Evolutionary conservation across 1,140 invertebrate species (phyloP).

Genomic region (Mactra quadrangularis): DNA sequence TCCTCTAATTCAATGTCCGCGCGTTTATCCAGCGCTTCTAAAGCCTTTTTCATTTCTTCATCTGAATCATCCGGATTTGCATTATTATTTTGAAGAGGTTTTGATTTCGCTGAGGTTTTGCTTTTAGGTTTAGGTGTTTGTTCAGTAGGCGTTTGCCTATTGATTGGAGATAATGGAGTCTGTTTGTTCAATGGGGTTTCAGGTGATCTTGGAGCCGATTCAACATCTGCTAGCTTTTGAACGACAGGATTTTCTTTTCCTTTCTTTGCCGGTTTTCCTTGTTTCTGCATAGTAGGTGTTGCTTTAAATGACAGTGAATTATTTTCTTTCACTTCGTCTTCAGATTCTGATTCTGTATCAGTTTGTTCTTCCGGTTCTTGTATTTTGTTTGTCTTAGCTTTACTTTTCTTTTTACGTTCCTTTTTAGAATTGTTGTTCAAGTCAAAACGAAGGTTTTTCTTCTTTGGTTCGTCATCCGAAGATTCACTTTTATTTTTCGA

Average conservation of each 20-base stretch:
- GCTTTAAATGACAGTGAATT: not conserved
- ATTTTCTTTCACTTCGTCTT: constrained; percentile 43
- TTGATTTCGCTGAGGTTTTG: not conserved
- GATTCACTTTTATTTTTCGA: not conserved
- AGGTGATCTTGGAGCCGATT: not conserved
- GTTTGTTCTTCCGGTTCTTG: too few species aligned
- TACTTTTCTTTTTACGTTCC: not conserved
- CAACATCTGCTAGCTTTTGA: not conserved
- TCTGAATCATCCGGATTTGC: not conserved
- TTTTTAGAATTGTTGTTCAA: constrained; percentile 21
- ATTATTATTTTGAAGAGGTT: not conserved
- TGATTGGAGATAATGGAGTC: not conserved
- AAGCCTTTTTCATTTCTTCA: constrained; percentile 11
- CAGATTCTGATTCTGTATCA: not conserved
- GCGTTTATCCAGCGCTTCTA: constrained; percentile 50
- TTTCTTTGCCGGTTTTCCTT: not conserved
- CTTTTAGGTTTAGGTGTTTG: not conserved
- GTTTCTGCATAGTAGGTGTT: not conserved
- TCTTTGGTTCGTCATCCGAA: constrained; percentile 14
- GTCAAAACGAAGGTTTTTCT: constrained; percentile 57
- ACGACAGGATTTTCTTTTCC: constrained; percentile 1
- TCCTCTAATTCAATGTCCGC: constrained; percentile 52
- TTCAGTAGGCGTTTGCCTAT: not conserved
- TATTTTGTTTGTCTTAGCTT: not conserved
- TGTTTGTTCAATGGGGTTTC: not conserved